These are phyloP conservation scores for Conops quadrifasciatus DNA, from an alignment of 2,888 invertebrate species.

Conservation along the genomic window DNA sequence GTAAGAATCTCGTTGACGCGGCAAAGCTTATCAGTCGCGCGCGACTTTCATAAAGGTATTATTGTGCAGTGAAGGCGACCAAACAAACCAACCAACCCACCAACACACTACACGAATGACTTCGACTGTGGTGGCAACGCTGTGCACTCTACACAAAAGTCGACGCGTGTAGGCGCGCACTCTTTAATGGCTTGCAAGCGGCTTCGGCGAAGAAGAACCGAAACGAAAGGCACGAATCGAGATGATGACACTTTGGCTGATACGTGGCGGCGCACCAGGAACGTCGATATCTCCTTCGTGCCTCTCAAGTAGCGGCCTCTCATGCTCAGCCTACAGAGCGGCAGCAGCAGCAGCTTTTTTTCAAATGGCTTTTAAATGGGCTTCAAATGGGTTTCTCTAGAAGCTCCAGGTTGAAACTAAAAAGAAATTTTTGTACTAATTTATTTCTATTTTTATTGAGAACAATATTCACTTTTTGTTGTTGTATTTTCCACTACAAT, in stretches of 20 bases:
- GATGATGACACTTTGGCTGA: conserved; percentile 25
- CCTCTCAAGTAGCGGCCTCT: conserved; percentile 1
- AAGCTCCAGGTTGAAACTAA: too few relatives aligned
- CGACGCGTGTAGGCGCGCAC: conserved; percentile 20
- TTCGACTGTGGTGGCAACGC: conserved; percentile 7
- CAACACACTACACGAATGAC: not conserved
- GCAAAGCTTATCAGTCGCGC: conserved; percentile 23
- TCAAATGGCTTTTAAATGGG: too few relatives aligned
- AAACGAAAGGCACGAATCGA: not conserved
- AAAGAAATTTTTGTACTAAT: too few relatives aligned
- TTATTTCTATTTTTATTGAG: too few relatives aligned
- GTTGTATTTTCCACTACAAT: too few relatives aligned
- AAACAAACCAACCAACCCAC: not conserved
- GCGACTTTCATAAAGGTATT: conserved; percentile 23
- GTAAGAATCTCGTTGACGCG: not conserved
- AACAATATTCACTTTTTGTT: too few relatives aligned
- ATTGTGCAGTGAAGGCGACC: conserved; percentile 9
- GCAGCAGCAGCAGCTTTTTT: too few relatives aligned
- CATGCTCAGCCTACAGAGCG: not conserved
- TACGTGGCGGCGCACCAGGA: conserved; percentile 1
- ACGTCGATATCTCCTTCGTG: not conserved
- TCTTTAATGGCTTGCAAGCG: conserved; percentile 24
- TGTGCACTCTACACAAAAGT: not conserved
- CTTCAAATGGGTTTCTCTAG: too few relatives aligned
- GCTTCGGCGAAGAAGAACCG: not conserved